These are phyloP conservation scores for Brenthis hecate DNA, from an alignment of 2,888 invertebrate species.

Conservation along the genomic window DNA sequence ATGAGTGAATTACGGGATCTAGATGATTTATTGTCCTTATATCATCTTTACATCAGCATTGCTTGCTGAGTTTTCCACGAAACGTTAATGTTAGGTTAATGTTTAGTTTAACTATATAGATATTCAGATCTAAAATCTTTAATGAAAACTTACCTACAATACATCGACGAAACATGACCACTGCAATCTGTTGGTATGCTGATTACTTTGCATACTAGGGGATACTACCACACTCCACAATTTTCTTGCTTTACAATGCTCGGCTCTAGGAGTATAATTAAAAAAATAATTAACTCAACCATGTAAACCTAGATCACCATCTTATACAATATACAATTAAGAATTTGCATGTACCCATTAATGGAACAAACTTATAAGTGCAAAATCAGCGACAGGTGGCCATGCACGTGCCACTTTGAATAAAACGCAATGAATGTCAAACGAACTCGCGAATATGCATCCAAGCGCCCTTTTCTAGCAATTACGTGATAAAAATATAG, in stretches of 20 bases:
- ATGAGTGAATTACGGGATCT: background rate
- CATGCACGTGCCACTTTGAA: conserved; percentile 74
- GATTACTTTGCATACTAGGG: no score
- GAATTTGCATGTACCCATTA: conserved; percentile 47
- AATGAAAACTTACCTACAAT: no score
- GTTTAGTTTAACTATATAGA: no score
- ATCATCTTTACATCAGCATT: no score
- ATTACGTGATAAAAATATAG: conserved; percentile 25
- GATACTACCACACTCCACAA: no score
- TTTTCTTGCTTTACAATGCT: no score
- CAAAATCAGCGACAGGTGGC: conserved; percentile 78
- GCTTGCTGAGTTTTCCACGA: no score
- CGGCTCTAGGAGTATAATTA: background rate
- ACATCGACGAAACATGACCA: no score
- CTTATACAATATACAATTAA: conserved; percentile 35
- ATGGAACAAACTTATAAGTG: conserved; percentile 57
- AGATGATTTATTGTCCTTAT: no score
- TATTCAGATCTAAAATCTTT: no score
- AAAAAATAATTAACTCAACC: conserved; percentile 2
- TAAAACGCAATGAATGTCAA: conserved; percentile 82
- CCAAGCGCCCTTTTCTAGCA: conserved; percentile 43
- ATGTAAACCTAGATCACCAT: conserved; percentile 8
- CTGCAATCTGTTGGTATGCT: no score
- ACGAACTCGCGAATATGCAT: conserved; percentile 55
- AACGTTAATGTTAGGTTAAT: no score